Evolutionary conservation across 2,888 invertebrate genomes (phyloP).

Genomic region (Erpobdella octoculata): DNA sequence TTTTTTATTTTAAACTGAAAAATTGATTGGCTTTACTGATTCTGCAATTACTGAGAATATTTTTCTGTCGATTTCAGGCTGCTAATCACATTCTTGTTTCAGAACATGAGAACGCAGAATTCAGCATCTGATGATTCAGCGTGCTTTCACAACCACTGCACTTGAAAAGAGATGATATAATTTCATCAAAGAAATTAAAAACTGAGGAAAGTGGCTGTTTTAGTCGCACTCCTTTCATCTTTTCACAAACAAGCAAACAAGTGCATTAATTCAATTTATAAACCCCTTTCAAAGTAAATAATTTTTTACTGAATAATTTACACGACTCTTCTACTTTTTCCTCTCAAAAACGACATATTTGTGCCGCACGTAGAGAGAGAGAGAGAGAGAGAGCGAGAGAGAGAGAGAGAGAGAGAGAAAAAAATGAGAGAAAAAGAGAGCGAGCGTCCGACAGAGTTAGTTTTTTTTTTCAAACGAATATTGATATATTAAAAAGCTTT

Average conservation of each 20-base stretch:
- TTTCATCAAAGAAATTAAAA: constrained; percentile 21
- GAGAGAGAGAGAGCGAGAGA: no score
- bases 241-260: neutral
- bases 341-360: neutral
- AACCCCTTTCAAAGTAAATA: neutral
- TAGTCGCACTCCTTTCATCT: neutral
- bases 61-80: no score
- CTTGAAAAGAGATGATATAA: constrained; percentile 15
- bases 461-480: neutral
- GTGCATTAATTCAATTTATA: constrained; percentile 16
- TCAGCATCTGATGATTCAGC: constrained; percentile 6
- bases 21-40: no score
- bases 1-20: no score
- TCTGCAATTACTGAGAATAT: no score
- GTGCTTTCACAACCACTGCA: constrained; percentile 4
- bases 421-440: no score
- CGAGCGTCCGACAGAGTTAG: neutral
- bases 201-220: constrained; percentile 6
- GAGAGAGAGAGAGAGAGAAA: no score
- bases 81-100: no score
- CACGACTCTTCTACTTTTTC: neutral
- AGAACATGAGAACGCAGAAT: no score
- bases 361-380: no score
- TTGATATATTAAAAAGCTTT: neutral
- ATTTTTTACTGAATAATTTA: neutral